Evolutionary conservation across 2,797 vertebrate genomes (phyloP).

Genomic region (Gymnoscopelus braueri): DNA sequence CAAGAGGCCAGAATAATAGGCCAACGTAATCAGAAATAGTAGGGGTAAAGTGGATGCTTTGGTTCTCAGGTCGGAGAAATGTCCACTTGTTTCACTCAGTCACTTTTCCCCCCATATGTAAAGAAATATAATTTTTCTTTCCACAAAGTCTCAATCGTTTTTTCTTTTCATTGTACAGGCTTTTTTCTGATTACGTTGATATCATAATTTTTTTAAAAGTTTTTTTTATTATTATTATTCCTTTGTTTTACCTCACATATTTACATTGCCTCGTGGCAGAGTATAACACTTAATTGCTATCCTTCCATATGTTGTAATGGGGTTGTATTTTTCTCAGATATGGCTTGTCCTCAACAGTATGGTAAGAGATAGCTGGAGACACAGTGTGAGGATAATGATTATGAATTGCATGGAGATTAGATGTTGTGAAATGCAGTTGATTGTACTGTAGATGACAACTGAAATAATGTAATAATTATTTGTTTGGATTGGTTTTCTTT

Average conservation of each 20-base stretch:
- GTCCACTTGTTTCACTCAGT: too few species aligned
- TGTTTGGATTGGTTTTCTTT: too few species aligned
- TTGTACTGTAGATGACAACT: conserved; percentile 17
- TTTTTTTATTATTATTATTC: conserved; percentile 22
- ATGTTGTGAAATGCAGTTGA: conserved; percentile 28
- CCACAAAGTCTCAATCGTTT: too few species aligned
- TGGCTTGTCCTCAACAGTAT: conserved; percentile 14
- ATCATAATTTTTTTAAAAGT: too few species aligned
- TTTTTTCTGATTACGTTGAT: too few species aligned
- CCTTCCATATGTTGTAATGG: conserved; percentile 52
- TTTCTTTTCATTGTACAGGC: too few species aligned
- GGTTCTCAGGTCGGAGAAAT: too few species aligned
- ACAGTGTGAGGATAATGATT: conserved; percentile 15
- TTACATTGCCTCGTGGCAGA: conserved; percentile 48
- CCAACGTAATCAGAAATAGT: too few species aligned
- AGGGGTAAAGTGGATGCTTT: too few species aligned
- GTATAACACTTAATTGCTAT: conserved; percentile 56
- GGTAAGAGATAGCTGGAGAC: conserved; percentile 30
- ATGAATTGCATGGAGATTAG: conserved; percentile 50
- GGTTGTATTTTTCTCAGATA: conserved; percentile 45
- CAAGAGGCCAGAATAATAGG: too few species aligned
- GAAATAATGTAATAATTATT: neutral
- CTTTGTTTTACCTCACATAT: conserved; percentile 40
- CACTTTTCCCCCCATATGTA: too few species aligned
- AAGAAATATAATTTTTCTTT: too few species aligned